Evolutionary conservation across 2,113 vertebrate genomes (phyloP), one percentile per base, ranked within the genome.

Genomic region (Monopterus albus): DNA sequence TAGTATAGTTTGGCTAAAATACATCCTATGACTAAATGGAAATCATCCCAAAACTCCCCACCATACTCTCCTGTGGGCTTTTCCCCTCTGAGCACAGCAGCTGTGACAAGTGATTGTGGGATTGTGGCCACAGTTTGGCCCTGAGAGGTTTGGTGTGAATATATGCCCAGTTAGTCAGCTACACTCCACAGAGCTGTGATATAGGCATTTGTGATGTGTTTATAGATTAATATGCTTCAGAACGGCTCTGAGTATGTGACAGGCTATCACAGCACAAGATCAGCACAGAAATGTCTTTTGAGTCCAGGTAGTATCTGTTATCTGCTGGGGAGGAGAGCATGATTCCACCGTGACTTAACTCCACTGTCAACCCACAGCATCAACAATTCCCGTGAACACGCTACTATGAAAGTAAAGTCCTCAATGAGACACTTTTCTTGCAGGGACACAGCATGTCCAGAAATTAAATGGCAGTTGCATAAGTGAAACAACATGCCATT

Each of bases 1-100:
- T 59, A 15, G 39, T 4, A 4, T 7, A 55, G 11, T 23, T 12
- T 17, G 18, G 20, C 1, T 6, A 45, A 38, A 10, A n/a, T 1
- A 55, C 64, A 63, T 63, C 21, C 12, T 62, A 42, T 79, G 74
- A 72, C 68, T 33, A 28, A 28, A 67, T 71, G 72, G 61, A 75
- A 64, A 79, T 56, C 31, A 51, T 23, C 17, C 33, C 60, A 14
- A 53, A 65, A 47, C n/a, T n/a, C n/a, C n/a, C n/a, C n/a, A n/a
- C n/a, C n/a, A n/a, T n/a, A n/a, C n/a, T n/a, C n/a, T n/a, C n/a
- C 56, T 28, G 56, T 9, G 87, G 87, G 79, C 45, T 87, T 89
- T 31, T 81, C 87, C 87, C 82, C 3, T 79, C 84, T 89, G 84
- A 89, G 84, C 84, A 87, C 80, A 89, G 84, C 84, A 87, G 62